Evolutionary conservation across 2,888 invertebrate species (phyloP).

Genomic region (Cantharis flavilabris): DNA sequence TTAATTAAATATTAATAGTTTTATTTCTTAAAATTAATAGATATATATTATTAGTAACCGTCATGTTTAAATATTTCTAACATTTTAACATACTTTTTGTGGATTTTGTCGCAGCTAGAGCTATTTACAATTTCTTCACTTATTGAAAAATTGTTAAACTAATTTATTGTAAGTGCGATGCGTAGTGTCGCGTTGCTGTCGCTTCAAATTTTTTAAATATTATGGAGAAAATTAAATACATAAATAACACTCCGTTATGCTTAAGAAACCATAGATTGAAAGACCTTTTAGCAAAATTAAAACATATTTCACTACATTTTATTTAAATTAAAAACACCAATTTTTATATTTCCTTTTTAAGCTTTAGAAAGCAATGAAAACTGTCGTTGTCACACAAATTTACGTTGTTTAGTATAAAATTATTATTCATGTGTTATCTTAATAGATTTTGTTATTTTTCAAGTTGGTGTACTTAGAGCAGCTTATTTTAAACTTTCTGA

Average conservation of each 20-base stretch:
- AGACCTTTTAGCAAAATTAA: not conserved
- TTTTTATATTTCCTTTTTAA: not conserved
- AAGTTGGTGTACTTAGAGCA: not conserved
- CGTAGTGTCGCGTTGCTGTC: not conserved
- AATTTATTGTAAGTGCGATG: not conserved
- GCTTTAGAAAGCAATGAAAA: not conserved
- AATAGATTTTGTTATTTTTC: not conserved
- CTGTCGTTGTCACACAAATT: not conserved
- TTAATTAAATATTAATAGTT: not conserved
- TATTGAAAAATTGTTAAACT: not conserved
- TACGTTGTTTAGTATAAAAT: not conserved
- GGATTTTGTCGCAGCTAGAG: not conserved
- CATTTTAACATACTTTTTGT: too few species aligned
- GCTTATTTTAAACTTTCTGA: not conserved
- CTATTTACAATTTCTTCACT: not conserved
- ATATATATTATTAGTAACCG: too few species aligned
- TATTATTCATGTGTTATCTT: not conserved
- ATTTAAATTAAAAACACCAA: not conserved
- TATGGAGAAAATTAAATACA: not conserved
- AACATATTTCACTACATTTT: not conserved
- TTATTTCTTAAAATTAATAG: too few species aligned
- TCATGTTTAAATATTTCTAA: too few species aligned
- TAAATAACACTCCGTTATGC: not conserved
- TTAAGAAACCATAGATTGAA: not conserved
- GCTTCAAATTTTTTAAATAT: not conserved